Conservation (phyloP, 2,888 invertebrate species). For the Autographa gamma region DNA sequence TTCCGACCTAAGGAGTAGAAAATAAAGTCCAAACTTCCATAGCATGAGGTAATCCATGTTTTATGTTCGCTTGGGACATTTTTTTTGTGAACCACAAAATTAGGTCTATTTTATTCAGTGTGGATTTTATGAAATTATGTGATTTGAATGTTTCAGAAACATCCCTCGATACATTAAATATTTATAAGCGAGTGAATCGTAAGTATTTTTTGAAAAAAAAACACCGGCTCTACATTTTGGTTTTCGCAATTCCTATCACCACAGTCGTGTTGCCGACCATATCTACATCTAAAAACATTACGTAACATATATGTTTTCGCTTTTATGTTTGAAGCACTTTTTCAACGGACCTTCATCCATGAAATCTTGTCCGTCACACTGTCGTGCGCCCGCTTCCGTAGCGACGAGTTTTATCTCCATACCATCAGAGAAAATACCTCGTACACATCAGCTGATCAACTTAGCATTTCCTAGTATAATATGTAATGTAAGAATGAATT, state of each 20-base stretch:
- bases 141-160: too few relatives aligned
- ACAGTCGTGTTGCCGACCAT: neutral
- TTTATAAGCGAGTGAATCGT: too few relatives aligned
- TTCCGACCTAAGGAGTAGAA: too few relatives aligned
- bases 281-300: slow-evolving; percentile 20
- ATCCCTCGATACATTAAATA: too few relatives aligned
- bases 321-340: slow-evolving; percentile 44
- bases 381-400: slow-evolving; percentile 42
- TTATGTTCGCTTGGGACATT: too few relatives aligned
- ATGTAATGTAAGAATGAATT: too few relatives aligned
- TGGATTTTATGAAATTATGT: too few relatives aligned
- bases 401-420: slow-evolving; percentile 40
- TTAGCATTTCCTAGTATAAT: slow-evolving; percentile 19
- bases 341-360: slow-evolving; percentile 55
- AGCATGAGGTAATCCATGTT: too few relatives aligned
- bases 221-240: neutral
- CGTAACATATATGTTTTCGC: slow-evolving; percentile 57
- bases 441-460: slow-evolving; percentile 17
- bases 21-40: too few relatives aligned
- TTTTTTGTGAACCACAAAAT: too few relatives aligned
- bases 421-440: slow-evolving; percentile 24
- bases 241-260: neutral
- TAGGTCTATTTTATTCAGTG: too few relatives aligned
- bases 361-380: slow-evolving; percentile 63
- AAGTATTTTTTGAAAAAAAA: too few relatives aligned